Evolutionary conservation across 2,113 vertebrate species (phyloP).

Genomic region (Sigmodon hispidus): DNA sequence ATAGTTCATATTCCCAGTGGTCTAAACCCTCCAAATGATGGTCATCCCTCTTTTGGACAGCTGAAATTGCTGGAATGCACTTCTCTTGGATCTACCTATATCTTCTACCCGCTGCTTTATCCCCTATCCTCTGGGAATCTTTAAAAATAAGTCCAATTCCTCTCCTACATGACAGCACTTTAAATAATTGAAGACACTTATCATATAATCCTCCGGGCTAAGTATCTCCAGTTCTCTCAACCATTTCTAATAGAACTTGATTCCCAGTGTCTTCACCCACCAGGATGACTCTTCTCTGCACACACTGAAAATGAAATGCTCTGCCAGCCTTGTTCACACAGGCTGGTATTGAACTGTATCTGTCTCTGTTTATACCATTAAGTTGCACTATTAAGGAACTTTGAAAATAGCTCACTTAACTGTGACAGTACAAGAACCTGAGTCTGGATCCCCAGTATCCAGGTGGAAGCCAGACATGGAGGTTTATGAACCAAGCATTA

Average conservation of each 20-base stretch:
- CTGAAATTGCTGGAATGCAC: constrained; percentile 13
- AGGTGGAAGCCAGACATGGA: background rate
- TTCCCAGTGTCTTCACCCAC: constrained; percentile 33
- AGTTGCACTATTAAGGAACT: background rate
- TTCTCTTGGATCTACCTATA: constrained; percentile 1
- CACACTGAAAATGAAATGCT: background rate
- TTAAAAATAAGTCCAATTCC: constrained; percentile 12
- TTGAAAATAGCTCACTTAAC: too few species aligned
- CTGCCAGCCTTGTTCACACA: constrained; percentile 23
- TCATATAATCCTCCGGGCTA: constrained; percentile 31
- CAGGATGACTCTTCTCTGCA: background rate
- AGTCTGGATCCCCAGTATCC: background rate
- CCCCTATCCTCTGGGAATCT: background rate
- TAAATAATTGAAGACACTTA: constrained; percentile 69
- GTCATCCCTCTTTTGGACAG: constrained; percentile 26
- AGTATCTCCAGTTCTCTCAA: constrained; percentile 29
- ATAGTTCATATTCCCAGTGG: background rate
- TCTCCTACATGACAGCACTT: constrained; percentile 52
- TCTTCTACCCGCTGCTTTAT: constrained; percentile 9
- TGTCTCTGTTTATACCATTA: background rate
- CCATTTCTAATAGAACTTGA: constrained; percentile 41
- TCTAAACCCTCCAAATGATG: constrained; percentile 19
- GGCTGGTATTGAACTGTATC: background rate
- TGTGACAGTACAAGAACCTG: background rate
- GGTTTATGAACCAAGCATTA: background rate